A percentile compares a stretch with the other conserved stretches of the same genome.
phyloP scores from a whole-genome alignment of 2,888 invertebrate genomes.

The Parascotia fuliginaria region DNA sequence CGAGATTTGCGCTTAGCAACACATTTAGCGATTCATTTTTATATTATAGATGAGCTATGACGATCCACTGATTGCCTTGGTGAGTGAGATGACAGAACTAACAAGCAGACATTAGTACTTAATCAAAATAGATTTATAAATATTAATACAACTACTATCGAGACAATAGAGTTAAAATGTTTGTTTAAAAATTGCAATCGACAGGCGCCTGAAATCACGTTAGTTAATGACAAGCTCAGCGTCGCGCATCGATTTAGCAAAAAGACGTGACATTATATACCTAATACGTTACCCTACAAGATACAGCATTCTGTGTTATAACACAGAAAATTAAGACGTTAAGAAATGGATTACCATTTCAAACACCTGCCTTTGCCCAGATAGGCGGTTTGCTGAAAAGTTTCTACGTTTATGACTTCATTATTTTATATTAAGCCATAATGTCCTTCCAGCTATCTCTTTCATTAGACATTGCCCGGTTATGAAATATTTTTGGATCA shows the following conservation, averaged over 20 bases:
- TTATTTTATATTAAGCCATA: slow-evolving; percentile 1
- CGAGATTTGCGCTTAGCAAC: no score
- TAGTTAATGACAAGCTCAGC: not conserved
- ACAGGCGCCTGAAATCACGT: no score
- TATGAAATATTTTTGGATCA: slow-evolving; percentile 3
- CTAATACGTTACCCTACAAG: not conserved
- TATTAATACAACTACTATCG: no score
- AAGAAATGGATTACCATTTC: slow-evolving; percentile 33
- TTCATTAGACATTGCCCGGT: not conserved
- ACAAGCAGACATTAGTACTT: no score
- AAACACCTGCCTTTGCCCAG: slow-evolving; percentile 43
- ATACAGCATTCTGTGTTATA: slow-evolving; percentile 11
- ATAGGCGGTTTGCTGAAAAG: slow-evolving; percentile 17
- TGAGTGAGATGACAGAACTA: no score
- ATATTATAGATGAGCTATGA: no score
- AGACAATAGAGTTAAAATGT: no score
- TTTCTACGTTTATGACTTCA: slow-evolving; percentile 4
- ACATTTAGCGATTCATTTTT: no score
- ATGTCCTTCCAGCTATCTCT: not conserved
- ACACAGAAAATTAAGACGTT: slow-evolving; percentile 23
- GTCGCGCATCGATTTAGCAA: not conserved
- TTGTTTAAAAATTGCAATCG: no score
- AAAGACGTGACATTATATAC: not conserved
- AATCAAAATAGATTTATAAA: no score
- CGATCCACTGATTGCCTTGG: no score